A percentile compares a stretch with the other conserved stretches of the same genome.
Evolutionary conservation across 2,797 vertebrate species (phyloP).

Genomic region (Glossophaga mutica): DNA sequence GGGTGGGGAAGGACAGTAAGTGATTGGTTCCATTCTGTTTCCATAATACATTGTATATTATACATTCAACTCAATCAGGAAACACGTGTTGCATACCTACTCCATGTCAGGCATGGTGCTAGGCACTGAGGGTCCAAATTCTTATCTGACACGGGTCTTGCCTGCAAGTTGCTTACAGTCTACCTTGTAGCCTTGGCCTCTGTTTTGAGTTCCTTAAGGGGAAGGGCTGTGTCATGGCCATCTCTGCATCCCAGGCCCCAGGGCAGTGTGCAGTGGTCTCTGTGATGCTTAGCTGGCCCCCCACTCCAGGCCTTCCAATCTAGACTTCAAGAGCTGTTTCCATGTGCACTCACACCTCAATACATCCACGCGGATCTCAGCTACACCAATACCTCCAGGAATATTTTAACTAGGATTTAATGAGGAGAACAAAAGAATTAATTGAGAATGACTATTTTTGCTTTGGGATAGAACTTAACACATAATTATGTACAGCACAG

Average conservation of each 20-base stretch:
- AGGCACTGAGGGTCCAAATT: neutral
- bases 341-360: neutral
- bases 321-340: neutral
- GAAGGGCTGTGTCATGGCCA: neutral
- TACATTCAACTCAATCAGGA: neutral
- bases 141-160: neutral
- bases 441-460: constrained; percentile 65
- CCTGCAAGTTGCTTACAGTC: neutral
- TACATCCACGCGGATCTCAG: neutral
- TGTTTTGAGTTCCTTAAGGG: neutral
- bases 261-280: neutral
- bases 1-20: neutral
- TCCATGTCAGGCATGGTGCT: neutral
- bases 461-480: constrained; percentile 40
- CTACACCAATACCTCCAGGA: constrained; percentile 39
- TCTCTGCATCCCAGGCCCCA: neutral
- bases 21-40: neutral
- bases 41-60: neutral
- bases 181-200: neutral
- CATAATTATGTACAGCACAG: constrained; percentile 32
- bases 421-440: constrained; percentile 69
- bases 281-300: neutral
- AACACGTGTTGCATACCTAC: neutral
- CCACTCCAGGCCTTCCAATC: too few relatives aligned
- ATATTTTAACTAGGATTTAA: constrained; percentile 56